Conservation (phyloP, 2,888 invertebrate genomes). For the Chorisops tibialis region DNA sequence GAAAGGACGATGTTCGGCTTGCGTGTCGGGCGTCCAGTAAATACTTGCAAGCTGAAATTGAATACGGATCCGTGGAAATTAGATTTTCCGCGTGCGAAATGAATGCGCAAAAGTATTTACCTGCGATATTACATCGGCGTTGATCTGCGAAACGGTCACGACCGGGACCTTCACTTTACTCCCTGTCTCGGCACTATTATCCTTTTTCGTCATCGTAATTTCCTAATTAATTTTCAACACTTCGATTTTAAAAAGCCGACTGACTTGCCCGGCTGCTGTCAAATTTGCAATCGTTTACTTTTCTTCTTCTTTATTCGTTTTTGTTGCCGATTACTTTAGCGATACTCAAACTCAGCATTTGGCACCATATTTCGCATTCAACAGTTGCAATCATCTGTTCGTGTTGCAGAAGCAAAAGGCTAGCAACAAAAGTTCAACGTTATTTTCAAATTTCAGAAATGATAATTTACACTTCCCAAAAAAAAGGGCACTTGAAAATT, state of each 20-base stretch:
- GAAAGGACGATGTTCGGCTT: slow-evolving; percentile 67
- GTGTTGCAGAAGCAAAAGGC: too few relatives aligned
- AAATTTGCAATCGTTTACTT: neutral
- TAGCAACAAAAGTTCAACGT: too few relatives aligned
- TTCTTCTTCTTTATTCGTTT: slow-evolving; percentile 3
- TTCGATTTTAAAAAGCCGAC: neutral
- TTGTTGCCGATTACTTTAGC: neutral
- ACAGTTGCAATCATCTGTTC: too few relatives aligned
- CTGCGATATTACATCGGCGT: slow-evolving; percentile 84
- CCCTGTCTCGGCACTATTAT: slow-evolving; percentile 30
- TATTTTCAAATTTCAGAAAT: too few relatives aligned
- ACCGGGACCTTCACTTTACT: slow-evolving; percentile 38
- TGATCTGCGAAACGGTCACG: slow-evolving; percentile 82
- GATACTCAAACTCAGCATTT: too few relatives aligned
- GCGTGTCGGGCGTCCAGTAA: slow-evolving; percentile 89
- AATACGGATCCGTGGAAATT: neutral
- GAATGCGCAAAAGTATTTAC: slow-evolving; percentile 52
- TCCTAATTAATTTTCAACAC: neutral
- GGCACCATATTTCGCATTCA: too few relatives aligned
- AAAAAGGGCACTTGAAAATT: too few relatives aligned
- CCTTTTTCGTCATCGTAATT: slow-evolving; percentile 28
- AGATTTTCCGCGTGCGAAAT: neutral
- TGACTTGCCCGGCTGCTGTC: neutral
- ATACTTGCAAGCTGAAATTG: slow-evolving; percentile 75
- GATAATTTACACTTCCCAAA: too few relatives aligned